Base-by-base conservation (phyloP, 2,888 invertebrate genomes). In the Lottia scabra region DNA sequence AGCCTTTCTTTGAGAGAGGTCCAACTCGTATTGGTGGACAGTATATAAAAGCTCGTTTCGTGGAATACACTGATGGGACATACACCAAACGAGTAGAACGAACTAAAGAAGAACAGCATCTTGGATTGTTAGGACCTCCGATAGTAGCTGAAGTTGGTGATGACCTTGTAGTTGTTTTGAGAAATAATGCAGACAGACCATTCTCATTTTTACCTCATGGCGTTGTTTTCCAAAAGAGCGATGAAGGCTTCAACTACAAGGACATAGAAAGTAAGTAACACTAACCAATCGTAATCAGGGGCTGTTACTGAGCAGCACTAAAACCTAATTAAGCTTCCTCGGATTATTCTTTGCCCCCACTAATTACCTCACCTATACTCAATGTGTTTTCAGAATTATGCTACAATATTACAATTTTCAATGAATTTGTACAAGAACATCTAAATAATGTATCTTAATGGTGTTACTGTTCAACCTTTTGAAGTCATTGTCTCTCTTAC, bases 131-230 rank as follows among this genome's bases (percentile, higher is more conserved):
- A 48, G 84, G 84, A 15, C 84, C 84, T 5, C 73, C 80, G 0
- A 76, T 84, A 6, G 67, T 76, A 65, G 83, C 80, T 1, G 81
- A 84, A 67, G 80, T 81, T 38, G 84, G 83, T 10, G 84, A 84
- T 46, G 75, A 69, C 6, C 74, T 84, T 8, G 62, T 76, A 26
- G 71, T 84, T 10, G 68, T 68, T 16, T 70, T 84, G 12, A 72
- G 75, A 5, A 84, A 84, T 72, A 73, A 72, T 56, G 77, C 81
- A 8, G 75, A 79, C 26, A 69, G 76, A 63, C 76, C 82, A 10
- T 80, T 80, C 27, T 84, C 83, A 5, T 75, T 84, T 10, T 76
- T 73, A 23, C 77, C 81, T 10, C 80, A 82, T 26, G 82, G 82
- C 2, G 75, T 80, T 10, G 76, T 73, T n/a, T 74, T 78, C 45